Evolutionary conservation across 2,797 vertebrate species (phyloP).

Genomic region (Discoglossus pictus): DNA sequence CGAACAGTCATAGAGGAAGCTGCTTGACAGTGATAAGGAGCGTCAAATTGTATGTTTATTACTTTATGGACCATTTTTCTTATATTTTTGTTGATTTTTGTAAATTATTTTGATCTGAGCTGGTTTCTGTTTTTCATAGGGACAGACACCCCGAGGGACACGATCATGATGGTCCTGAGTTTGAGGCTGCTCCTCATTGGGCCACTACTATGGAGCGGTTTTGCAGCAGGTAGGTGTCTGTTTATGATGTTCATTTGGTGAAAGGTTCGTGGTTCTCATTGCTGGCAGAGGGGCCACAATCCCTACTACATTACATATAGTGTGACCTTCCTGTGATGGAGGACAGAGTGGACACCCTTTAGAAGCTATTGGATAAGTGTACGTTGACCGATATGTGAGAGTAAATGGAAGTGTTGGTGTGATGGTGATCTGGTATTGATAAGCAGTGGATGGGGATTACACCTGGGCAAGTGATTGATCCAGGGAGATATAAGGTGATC

Average conservation of each 20-base stretch:
- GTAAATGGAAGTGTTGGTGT: too few species aligned
- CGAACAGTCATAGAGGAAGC: conserved; percentile 43
- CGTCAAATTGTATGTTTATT: conserved; percentile 24
- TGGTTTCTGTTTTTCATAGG: conserved; percentile 37
- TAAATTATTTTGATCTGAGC: conserved; percentile 24
- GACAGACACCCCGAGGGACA: background rate
- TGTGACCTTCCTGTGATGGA: too few species aligned
- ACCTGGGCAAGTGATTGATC: too few species aligned
- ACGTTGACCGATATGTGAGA: too few species aligned
- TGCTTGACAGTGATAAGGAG: conserved; percentile 39
- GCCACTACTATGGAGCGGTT: conserved; percentile 27
- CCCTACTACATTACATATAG: too few species aligned
- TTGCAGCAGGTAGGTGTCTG: conserved; percentile 26
- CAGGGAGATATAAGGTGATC: too few species aligned
- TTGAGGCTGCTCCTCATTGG: conserved; percentile 18
- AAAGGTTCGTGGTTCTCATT: too few species aligned
- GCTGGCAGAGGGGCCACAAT: too few species aligned
- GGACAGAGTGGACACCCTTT: too few species aligned
- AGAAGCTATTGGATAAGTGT: too few species aligned
- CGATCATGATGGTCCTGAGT: conserved; percentile 23
- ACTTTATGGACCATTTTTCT: conserved; percentile 20
- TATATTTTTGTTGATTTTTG: conserved; percentile 6
- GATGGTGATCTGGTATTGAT: too few species aligned
- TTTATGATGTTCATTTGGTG: background rate
- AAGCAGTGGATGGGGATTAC: too few species aligned